These are phyloP conservation scores for Drosophila lacicola DNA, from an alignment of 2,888 invertebrate genomes.

Conservation along the genomic window DNA sequence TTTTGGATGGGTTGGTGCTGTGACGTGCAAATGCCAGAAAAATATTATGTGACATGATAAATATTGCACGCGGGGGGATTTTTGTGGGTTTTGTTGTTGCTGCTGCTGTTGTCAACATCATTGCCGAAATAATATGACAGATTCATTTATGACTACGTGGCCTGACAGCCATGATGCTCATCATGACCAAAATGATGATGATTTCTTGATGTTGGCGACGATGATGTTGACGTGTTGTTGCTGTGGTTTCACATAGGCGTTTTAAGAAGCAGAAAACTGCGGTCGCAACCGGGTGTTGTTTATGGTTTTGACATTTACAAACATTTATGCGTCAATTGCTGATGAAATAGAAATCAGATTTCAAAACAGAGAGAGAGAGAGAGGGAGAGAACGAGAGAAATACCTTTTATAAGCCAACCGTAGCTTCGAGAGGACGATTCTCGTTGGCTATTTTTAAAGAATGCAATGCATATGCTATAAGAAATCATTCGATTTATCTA, in stretches of 20 bases:
- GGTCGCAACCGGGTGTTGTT: conserved; percentile 65
- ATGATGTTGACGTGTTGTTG: conserved; percentile 11
- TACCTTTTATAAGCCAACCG: too few species aligned
- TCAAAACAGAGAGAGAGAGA: neutral
- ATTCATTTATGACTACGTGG: conserved; percentile 72
- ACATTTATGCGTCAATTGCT: conserved; percentile 53
- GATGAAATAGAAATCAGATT: conserved; percentile 30
- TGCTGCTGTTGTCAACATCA: conserved; percentile 69
- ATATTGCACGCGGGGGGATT: conserved; percentile 75
- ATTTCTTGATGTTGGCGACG: conserved; percentile 29
- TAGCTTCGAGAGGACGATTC: too few species aligned
- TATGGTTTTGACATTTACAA: conserved; percentile 76
- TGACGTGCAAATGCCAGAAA: conserved; percentile 83
- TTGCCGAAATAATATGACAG: conserved; percentile 81
- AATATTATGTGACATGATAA: conserved; percentile 82
- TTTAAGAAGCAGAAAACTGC: conserved; percentile 36
- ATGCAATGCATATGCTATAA: too few species aligned
- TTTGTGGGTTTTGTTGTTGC: conserved; percentile 39
- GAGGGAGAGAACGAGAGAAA: neutral
- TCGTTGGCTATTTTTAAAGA: too few species aligned
- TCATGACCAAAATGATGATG: conserved; percentile 21
- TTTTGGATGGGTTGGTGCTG: conserved; percentile 35
- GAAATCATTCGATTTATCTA: too few species aligned
- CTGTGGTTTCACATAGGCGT: conserved; percentile 52
- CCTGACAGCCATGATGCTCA: conserved; percentile 41